phyloP scores from a whole-genome alignment of 2,113 vertebrate genomes.

The Corydoras sp. region DNA sequence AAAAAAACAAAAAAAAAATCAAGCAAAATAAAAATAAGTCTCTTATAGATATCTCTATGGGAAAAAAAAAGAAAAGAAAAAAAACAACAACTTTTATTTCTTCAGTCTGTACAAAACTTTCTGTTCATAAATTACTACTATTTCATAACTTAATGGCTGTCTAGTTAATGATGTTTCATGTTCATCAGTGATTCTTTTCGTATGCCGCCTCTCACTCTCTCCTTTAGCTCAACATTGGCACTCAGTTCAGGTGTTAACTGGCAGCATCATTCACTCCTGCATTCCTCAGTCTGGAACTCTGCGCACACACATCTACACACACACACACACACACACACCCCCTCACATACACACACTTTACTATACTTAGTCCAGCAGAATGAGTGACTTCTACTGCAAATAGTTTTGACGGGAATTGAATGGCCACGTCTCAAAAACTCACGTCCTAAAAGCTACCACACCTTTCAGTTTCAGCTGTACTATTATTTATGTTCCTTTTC shows the following conservation, averaged over 20 bases:
- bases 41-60: slow-evolving; percentile 97
- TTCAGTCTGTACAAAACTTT: slow-evolving; percentile 96
- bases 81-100: slow-evolving; percentile 62
- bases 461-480: too few relatives aligned
- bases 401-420: too few relatives aligned
- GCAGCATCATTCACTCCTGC: slow-evolving; percentile 78
- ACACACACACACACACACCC: background rate
- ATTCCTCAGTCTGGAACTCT: slow-evolving; percentile 60
- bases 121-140: slow-evolving; percentile 98
- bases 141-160: slow-evolving; percentile 98
- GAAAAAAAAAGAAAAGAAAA: slow-evolving; percentile 62
- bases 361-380: background rate
- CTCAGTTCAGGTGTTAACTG: slow-evolving; percentile 87
- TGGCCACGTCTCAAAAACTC: too few relatives aligned
- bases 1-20: slow-evolving; percentile 67
- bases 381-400: too few relatives aligned
- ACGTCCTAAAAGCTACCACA: too few relatives aligned
- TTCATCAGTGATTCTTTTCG: slow-evolving; percentile 70
- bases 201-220: slow-evolving; percentile 81
- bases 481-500: too few relatives aligned
- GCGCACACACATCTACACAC: background rate
- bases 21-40: slow-evolving; percentile 81
- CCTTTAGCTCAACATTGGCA: slow-evolving; percentile 84
- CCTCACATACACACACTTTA: background rate
- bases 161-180: slow-evolving; percentile 90